Base-by-base conservation (phyloP, 2,113 vertebrate species). In the Engraulis encrasicolus region DNA sequence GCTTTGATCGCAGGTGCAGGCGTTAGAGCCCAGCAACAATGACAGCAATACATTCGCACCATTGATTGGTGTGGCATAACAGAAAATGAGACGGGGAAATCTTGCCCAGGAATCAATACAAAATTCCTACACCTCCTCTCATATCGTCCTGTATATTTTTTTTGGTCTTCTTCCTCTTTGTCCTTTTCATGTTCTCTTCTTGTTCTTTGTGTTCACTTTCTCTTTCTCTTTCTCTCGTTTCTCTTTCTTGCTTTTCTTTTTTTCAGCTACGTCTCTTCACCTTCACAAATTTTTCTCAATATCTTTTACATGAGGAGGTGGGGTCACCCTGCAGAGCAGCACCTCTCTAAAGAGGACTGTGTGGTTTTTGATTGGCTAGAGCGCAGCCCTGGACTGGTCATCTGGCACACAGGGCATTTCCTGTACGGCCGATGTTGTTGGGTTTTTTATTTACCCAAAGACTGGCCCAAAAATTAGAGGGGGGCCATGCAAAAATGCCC, bases 1-100 rank as follows among this genome's bases (percentile, higher is more conserved):
- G 66, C n/a, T 50, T 58, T 78, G 71, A 36, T 37, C 45, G 17
- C 66, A 78, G 45, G 82, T 34, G 82, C 31, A 17, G 31, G 49
- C n/a, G 71, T 37, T 36, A 50, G 49, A 27, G 9, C 2, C 31
- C 20, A 50, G 82, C 50, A 37, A 38, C 18, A 23, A 78, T n/a
- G 71, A 50, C 18, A 36, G 71, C 12, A 19, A 54, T 83, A 52
- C 48, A 83, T 83, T 38, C 23, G 45, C 19, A 50, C 19, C 48
- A 78, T 52, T 77, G 45, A 52, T 78, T 17, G 1, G 38, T 77
- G 58, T 17, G 17, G 40, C 40, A 31, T 78, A 37, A 78, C 71
- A 50, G 31, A 74, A 37, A 61, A 74, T 27, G 27, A 19, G 50
- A 81, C 50, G 20, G 80, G 36, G 18, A 81, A n/a, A 58, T 37